These are phyloP conservation scores for Mellilla xanthometata DNA, from an alignment of 2,888 invertebrate species.

Conservation along the genomic window DNA sequence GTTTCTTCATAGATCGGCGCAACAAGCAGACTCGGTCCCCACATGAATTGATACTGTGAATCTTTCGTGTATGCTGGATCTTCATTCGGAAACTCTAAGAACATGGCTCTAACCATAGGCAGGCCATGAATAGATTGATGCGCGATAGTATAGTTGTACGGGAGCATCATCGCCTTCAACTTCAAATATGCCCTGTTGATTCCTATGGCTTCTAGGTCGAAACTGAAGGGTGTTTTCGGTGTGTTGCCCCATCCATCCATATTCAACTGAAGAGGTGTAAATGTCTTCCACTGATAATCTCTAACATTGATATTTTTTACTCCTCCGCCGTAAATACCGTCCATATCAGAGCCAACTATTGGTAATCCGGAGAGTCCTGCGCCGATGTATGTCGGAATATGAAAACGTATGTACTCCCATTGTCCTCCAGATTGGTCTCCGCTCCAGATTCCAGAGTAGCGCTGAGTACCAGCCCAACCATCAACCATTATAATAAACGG, in stretches of 20 bases:
- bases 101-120: slow-evolving; percentile 74
- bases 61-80: slow-evolving; percentile 53
- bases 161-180: slow-evolving; percentile 68
- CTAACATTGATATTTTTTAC: slow-evolving; percentile 60
- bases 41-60: slow-evolving; percentile 75
- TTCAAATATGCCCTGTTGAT: slow-evolving; percentile 73
- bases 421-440: slow-evolving; percentile 72
- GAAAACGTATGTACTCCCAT: slow-evolving; percentile 76
- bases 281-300: slow-evolving; percentile 75
- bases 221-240: slow-evolving; percentile 67
- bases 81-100: slow-evolving; percentile 64
- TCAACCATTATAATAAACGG: slow-evolving; percentile 71
- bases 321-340: slow-evolving; percentile 68
- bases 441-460: slow-evolving; percentile 69
- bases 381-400: slow-evolving; percentile 73
- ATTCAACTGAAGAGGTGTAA: slow-evolving; percentile 71
- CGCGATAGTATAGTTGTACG: slow-evolving; percentile 68
- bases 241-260: slow-evolving; percentile 74
- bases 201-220: slow-evolving; percentile 54
- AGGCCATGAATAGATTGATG: slow-evolving; percentile 57
- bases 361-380: slow-evolving; percentile 70
- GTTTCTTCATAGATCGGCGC: slow-evolving; percentile 60
- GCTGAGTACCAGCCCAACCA: slow-evolving; percentile 75
- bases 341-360: slow-evolving; percentile 71
- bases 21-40: slow-evolving; percentile 70